phyloP scores from a whole-genome alignment of 2,797 vertebrate genomes.

The Anolis apletophallus region DNA sequence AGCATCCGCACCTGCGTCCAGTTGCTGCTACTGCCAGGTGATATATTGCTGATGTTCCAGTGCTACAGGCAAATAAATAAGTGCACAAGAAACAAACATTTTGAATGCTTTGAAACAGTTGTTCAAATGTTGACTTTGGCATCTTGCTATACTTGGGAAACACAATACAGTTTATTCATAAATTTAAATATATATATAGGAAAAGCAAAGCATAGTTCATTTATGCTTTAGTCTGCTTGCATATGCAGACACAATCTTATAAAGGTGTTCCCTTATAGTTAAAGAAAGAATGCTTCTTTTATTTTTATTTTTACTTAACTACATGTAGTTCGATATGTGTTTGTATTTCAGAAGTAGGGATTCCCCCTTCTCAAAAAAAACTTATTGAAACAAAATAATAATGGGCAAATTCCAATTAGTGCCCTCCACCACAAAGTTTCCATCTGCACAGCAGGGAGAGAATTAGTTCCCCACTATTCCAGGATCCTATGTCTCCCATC shows the following conservation, averaged over 20 bases:
- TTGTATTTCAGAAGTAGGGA: neutral
- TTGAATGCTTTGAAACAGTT: neutral
- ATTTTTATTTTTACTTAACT: neutral
- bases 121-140: neutral
- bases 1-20: neutral
- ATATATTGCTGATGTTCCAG: neutral
- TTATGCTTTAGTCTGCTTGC: neutral
- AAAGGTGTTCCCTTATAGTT: neutral
- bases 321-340: neutral
- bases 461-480: neutral
- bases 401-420: neutral
- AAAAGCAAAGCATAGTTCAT: neutral
- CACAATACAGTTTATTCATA: neutral
- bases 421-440: neutral
- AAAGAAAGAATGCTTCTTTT: neutral
- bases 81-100: neutral
- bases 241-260: neutral
- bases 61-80: neutral
- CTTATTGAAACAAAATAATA: neutral
- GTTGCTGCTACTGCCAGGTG: neutral
- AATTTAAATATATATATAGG: neutral
- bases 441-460: neutral
- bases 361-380: neutral
- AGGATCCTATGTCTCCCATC: neutral
- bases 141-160: neutral